Conservation (phyloP, 2,888 invertebrate genomes). For the Cephus pulcher region DNA sequence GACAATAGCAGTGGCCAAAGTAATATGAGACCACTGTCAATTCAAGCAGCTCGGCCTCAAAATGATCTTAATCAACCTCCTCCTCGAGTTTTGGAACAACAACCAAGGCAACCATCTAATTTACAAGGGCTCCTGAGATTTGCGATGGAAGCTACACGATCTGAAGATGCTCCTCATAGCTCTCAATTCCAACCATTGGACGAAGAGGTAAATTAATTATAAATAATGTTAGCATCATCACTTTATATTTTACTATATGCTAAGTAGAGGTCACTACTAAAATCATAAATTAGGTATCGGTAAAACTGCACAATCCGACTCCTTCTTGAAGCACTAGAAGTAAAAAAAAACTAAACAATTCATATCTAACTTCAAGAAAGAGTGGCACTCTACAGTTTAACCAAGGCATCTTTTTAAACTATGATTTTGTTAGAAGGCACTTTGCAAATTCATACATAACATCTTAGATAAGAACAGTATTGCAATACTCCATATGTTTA, state of each 20-base stretch:
- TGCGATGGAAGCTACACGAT: slow-evolving; percentile 76
- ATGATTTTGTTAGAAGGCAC: background rate
- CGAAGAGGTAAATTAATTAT: slow-evolving; percentile 69
- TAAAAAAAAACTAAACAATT: too few species aligned
- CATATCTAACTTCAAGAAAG: too few species aligned
- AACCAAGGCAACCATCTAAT: slow-evolving; percentile 58
- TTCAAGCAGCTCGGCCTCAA: slow-evolving; percentile 49
- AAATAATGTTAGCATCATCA: too few species aligned
- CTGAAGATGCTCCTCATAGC: slow-evolving; percentile 70
- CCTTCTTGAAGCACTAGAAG: too few species aligned
- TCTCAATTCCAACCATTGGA: slow-evolving; percentile 72
- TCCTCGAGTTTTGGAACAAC: slow-evolving; percentile 42
- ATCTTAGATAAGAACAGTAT: background rate
- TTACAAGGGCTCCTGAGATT: slow-evolving; percentile 76
- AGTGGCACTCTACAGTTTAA: too few species aligned
- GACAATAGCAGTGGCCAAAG: slow-evolving; percentile 40
- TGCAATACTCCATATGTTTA: background rate
- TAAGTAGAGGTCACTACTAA: background rate
- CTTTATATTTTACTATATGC: background rate
- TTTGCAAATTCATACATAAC: background rate
- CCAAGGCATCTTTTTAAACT: background rate
- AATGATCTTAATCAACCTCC: slow-evolving; percentile 30
- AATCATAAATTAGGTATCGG: background rate
- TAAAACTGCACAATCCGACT: too few species aligned
- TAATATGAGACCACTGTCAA: slow-evolving; percentile 54